A percentile compares a stretch with the other conserved stretches of the same genome.
Evolutionary conservation across 2,797 vertebrate species (phyloP).

Genomic region (Menidia menidia): DNA sequence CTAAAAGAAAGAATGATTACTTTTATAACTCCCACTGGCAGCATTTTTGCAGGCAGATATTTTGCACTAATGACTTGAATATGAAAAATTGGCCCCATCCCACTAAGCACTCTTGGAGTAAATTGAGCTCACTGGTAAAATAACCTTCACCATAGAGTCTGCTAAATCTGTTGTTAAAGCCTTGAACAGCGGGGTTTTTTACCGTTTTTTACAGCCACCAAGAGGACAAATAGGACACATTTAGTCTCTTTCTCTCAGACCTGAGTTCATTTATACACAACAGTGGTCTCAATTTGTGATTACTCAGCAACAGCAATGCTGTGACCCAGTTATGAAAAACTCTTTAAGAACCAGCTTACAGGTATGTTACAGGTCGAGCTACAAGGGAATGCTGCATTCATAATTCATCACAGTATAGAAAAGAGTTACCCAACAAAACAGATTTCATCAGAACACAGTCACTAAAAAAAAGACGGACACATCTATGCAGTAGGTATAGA

Average conservation of each 20-base stretch:
- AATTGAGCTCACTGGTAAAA: constrained; percentile 68
- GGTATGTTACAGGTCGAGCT: constrained; percentile 46
- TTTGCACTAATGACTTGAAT: constrained; percentile 71
- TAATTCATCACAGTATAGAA: constrained; percentile 39
- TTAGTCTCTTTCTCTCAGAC: constrained; percentile 12
- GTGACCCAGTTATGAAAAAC: constrained; percentile 46
- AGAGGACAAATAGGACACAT: constrained; percentile 35
- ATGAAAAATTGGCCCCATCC: constrained; percentile 66
- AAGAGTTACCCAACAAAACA: constrained; percentile 18
- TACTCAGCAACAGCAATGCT: constrained; percentile 27
- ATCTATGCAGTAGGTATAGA: constrained; percentile 17
- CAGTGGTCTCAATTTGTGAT: constrained; percentile 42
- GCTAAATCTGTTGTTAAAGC: constrained; percentile 46
- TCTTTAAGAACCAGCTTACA: constrained; percentile 37
- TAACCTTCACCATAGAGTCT: constrained; percentile 50
- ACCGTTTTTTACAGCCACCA: constrained; percentile 20
- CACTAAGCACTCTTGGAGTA: constrained; percentile 59
- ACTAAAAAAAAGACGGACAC: constrained; percentile 15
- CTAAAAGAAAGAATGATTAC: constrained; percentile 64
- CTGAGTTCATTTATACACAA: constrained; percentile 46
- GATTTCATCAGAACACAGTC: constrained; percentile 14
- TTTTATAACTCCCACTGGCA: constrained; percentile 69
- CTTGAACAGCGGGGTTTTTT: constrained; percentile 29
- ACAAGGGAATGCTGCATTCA: constrained; percentile 36
- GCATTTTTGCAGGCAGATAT: constrained; percentile 65